Evolutionary conservation across 2,113 vertebrate genomes (phyloP).

Genomic region (Circaetus gallicus): DNA sequence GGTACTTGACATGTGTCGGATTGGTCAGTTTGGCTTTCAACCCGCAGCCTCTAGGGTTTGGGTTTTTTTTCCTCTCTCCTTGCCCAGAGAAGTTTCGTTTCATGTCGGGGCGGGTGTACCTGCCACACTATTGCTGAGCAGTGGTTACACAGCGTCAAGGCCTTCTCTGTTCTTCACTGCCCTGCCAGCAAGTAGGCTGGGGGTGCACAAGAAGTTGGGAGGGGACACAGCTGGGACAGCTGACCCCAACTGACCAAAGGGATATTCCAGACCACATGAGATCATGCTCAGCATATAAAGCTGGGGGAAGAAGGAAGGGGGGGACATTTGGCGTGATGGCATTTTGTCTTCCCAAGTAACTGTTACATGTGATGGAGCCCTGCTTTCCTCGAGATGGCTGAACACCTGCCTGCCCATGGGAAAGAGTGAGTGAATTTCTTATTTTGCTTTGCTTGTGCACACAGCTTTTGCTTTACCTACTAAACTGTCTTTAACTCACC

Average conservation of each 20-base stretch:
- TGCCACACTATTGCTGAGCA: neutral
- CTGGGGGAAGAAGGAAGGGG: neutral
- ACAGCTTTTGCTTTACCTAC: neutral
- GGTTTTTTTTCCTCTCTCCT: no score
- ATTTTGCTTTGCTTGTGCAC: neutral
- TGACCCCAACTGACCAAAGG: neutral
- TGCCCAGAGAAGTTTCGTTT: no score
- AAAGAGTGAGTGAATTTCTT: neutral
- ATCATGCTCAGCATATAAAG: fast-evolving
- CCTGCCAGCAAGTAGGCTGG: neutral
- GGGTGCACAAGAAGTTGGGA: neutral
- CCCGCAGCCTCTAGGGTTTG: no score
- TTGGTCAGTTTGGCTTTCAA: no score
- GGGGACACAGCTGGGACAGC: neutral
- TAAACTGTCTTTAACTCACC: neutral
- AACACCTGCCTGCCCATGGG: neutral
- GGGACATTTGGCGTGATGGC: fast-evolving
- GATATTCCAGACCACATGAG: fast-evolving
- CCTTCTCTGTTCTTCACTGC: neutral
- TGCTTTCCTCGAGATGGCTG: neutral
- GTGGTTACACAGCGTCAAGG: neutral
- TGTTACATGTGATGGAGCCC: fast-evolving
- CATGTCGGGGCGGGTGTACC: no score
- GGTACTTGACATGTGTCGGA: no score
- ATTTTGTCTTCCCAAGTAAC: neutral